Base-by-base conservation (phyloP, 2,797 vertebrate species). In the Danio kyathit region DNA sequence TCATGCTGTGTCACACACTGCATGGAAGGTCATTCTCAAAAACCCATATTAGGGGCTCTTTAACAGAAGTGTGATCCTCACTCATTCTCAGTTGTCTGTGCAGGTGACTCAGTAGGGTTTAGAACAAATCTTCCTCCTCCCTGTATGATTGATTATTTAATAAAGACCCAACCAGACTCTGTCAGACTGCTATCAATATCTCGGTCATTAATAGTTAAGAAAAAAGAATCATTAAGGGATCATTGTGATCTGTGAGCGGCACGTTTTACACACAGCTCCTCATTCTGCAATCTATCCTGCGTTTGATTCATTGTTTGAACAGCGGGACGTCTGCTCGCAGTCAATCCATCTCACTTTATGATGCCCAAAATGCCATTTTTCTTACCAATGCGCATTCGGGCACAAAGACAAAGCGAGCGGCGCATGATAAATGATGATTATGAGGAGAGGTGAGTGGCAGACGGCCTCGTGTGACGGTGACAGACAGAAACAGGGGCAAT, bases 331-430 rank as follows among this genome's bases (percentile, higher is more conserved):
- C 63, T 74, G 61, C 54, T 74, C 49, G 38, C 51, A 13, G 46
- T 67, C 76, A 38, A 69, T 83, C 63, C 69, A 83, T 79, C 61
- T 61, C 56, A 63, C 56, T 79, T 74, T 72, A 48, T 43, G 61
- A 7, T 7, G 76, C 49, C 46, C 21, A 65, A 69, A 83, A 61
- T 41, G 63, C 43, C 64, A 61, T 73, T 83, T 79, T 79, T 77
- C 70, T 83, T 74, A 29, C 40, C 43, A 59, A 67, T 41, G 46
- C 61, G 56, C 59, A 7, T 67, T 71, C 21, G 64, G 60, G 49
- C 29, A 49, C 41, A 48, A 19, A 72, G 66, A 63, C 21, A 49
- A 72, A 54, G 66, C 16, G 49, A 57, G 59, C 19, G 3, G 43
- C 16, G 16, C 56, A 69, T 66, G 70, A 76, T 74, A 46, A 64